These are phyloP conservation scores for Scomberomorus guttatus DNA, from an alignment of 2,797 vertebrate genomes.

Conservation along the genomic window DNA sequence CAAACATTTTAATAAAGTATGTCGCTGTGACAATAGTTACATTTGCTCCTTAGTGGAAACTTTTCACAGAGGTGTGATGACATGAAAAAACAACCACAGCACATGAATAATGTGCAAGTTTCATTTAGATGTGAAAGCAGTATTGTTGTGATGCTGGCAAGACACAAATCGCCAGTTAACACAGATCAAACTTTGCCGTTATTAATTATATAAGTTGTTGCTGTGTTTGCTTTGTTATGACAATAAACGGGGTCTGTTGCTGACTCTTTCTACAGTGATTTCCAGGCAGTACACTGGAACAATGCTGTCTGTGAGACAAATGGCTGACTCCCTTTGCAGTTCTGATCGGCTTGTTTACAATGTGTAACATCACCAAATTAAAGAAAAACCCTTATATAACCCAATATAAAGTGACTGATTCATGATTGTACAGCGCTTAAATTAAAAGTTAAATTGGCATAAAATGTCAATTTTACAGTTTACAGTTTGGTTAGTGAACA, in stretches of 20 bases:
- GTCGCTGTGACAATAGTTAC: not conserved
- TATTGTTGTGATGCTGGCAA: too few species aligned
- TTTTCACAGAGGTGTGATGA: not conserved
- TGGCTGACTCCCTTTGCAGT: not conserved
- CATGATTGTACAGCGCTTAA: too few species aligned
- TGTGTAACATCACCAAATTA: not conserved
- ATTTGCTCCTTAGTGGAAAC: not conserved
- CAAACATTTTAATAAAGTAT: not conserved
- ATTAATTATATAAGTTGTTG: not conserved
- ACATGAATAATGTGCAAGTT: not conserved
- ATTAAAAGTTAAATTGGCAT: too few species aligned
- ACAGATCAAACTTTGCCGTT: not conserved
- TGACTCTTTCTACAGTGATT: not conserved
- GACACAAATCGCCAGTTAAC: not conserved
- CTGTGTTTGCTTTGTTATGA: not conserved
- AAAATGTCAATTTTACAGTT: not conserved
- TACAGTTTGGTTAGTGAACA: not conserved
- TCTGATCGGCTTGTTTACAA: not conserved
- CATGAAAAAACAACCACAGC: not conserved
- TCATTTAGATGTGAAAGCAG: not conserved
- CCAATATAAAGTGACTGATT: too few species aligned
- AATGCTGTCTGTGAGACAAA: not conserved
- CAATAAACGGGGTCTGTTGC: not conserved
- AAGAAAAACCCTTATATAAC: too few species aligned
- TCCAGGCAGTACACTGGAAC: too few species aligned